phyloP scores from a whole-genome alignment of 1,140 invertebrate genomes.

The Drosophila burlai region DNA sequence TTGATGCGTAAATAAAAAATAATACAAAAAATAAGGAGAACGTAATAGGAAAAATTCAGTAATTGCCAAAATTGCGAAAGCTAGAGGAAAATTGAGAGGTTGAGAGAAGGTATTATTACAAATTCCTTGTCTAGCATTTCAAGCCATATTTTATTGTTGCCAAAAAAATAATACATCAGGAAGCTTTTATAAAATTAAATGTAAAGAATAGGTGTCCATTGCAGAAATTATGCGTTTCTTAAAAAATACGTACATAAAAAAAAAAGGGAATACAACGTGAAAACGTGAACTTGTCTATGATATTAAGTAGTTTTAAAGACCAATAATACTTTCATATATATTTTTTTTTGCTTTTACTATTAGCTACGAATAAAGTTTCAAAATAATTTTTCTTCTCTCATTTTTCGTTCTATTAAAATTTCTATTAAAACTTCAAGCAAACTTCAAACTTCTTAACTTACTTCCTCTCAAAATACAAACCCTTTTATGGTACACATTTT shows the following conservation, averaged over 20 bases:
- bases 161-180: not conserved
- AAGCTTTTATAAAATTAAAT: constrained; percentile 3
- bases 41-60: constrained; percentile 56
- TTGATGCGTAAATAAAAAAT: constrained; percentile 77
- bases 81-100: not conserved
- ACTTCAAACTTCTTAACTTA: constrained; percentile 31
- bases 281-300: no score
- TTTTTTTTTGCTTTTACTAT: not conserved
- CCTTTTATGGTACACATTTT: not conserved
- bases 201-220: constrained; percentile 35
- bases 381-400: no score
- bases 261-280: not conserved
- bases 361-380: not conserved
- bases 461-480: not conserved
- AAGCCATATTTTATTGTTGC: constrained; percentile 6
- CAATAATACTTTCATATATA: not conserved
- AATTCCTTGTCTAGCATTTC: constrained; percentile 6
- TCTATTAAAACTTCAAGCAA: constrained; percentile 1
- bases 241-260: not conserved
- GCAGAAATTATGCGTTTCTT: constrained; percentile 18
- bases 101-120: not conserved
- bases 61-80: constrained; percentile 44
- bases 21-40: constrained; percentile 21
- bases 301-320: rapidly evolving
- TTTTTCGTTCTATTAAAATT: not conserved